Conservation (phyloP, 2,797 vertebrate species). For the Enteromius unitaeniatus region DNA sequence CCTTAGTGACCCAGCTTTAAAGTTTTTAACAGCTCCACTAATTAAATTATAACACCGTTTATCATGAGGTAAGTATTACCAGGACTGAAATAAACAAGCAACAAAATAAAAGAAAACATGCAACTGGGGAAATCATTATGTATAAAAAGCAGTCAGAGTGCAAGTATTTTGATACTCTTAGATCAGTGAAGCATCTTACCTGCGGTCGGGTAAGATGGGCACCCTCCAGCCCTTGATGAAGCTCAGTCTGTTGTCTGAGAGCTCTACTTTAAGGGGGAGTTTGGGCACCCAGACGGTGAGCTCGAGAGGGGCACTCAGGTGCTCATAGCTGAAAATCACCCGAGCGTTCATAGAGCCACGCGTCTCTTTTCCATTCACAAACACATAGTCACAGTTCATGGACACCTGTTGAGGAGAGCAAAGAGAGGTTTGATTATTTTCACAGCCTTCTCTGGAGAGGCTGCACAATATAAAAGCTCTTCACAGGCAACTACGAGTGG, state of each 20-base stretch:
- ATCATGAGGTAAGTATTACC: not conserved
- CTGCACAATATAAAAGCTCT: constrained; percentile 15
- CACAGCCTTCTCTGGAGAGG: not conserved
- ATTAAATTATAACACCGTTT: not conserved
- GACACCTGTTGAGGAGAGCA: constrained; percentile 84
- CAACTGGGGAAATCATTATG: not conserved
- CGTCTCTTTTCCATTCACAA: constrained; percentile 96
- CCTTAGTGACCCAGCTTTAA: not conserved
- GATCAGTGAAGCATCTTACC: constrained; percentile 73
- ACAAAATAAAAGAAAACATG: not conserved
- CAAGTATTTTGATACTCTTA: not conserved
- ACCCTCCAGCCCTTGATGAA: constrained; percentile 99
- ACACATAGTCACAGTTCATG: constrained; percentile 97
- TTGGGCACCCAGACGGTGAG: constrained; percentile 98
- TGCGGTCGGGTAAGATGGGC: constrained; percentile 92
- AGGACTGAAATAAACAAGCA: not conserved
- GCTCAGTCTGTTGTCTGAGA: constrained; percentile 89
- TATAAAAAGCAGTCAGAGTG: not conserved
- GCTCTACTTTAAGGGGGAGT: constrained; percentile 91
- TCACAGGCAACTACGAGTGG: not conserved
- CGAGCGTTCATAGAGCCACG: constrained; percentile 94
- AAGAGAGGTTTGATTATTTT: constrained; percentile 13
- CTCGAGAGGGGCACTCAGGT: constrained; percentile 91
- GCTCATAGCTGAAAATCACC: constrained; percentile 95
- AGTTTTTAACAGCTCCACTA: constrained; percentile 17